These are phyloP conservation scores for Thalpophila matura DNA, from an alignment of 2,888 invertebrate genomes.

Conservation along the genomic window DNA sequence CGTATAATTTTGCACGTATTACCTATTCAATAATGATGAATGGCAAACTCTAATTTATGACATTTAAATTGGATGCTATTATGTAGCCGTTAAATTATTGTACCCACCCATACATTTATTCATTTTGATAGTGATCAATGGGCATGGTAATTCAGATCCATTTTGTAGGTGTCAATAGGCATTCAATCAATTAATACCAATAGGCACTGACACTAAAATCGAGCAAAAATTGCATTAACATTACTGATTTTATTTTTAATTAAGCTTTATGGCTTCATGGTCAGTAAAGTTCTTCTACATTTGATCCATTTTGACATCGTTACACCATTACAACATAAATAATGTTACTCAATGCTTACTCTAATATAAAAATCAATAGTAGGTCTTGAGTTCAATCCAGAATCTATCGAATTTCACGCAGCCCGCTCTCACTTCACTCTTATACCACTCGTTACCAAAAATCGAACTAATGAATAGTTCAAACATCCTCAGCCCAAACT, in stretches of 20 bases:
- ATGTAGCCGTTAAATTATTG: constrained; percentile 22
- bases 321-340: no score
- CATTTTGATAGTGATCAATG: constrained; percentile 44
- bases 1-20: no score
- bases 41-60: constrained; percentile 27
- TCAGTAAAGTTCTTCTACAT: no score
- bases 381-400: not conserved
- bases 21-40: constrained; percentile 23
- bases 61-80: constrained; percentile 32
- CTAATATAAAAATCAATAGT: not conserved
- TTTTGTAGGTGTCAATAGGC: constrained; percentile 39
- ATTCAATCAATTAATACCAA: constrained; percentile 32
- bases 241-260: no score
- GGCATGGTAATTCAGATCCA: constrained; percentile 33
- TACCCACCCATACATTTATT: constrained; percentile 20
- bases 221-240: not conserved
- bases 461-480: constrained; percentile 55
- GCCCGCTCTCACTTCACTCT: not conserved
- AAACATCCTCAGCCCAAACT: constrained; percentile 61
- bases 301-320: no score
- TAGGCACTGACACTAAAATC: constrained; percentile 1
- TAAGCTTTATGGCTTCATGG: no score
- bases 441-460: constrained; percentile 25
- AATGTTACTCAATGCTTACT: no score
- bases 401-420: not conserved